phyloP scores from a whole-genome alignment of 2,113 vertebrate species.

The Bos indicus region DNA sequence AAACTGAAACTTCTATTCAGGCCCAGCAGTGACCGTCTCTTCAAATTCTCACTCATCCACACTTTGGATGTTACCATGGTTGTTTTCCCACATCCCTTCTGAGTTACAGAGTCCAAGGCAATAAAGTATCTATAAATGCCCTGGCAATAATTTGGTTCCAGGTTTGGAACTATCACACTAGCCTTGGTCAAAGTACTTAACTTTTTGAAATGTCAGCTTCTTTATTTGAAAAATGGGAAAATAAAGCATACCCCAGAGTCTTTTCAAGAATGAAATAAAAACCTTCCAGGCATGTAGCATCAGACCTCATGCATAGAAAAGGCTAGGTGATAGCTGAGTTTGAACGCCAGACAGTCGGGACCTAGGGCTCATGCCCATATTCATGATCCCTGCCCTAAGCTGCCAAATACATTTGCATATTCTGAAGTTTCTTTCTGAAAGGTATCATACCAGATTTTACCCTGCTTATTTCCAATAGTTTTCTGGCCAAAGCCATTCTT shows the following conservation, averaged over 20 bases:
- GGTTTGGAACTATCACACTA: background rate
- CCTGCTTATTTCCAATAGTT: background rate
- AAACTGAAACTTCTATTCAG: background rate
- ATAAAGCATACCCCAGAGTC: background rate
- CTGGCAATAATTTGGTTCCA: background rate
- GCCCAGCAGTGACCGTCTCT: background rate
- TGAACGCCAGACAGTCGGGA: background rate
- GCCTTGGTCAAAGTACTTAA: background rate
- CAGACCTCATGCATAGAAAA: background rate
- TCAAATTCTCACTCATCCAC: background rate
- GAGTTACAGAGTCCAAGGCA: background rate
- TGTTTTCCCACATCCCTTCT: background rate
- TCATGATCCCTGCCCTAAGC: background rate
- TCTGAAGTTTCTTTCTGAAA: background rate
- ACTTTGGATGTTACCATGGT: background rate
- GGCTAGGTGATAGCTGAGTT: background rate
- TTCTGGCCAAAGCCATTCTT: background rate
- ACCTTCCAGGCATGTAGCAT: accelerated
- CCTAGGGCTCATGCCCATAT: background rate
- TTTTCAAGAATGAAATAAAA: background rate
- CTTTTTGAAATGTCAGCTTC: background rate
- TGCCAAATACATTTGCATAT: background rate
- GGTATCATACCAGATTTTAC: background rate
- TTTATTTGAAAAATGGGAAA: background rate
- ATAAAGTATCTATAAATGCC: background rate